Evolutionary conservation across 2,888 invertebrate species (phyloP).

Genomic region (Aphodius sticticus): DNA sequence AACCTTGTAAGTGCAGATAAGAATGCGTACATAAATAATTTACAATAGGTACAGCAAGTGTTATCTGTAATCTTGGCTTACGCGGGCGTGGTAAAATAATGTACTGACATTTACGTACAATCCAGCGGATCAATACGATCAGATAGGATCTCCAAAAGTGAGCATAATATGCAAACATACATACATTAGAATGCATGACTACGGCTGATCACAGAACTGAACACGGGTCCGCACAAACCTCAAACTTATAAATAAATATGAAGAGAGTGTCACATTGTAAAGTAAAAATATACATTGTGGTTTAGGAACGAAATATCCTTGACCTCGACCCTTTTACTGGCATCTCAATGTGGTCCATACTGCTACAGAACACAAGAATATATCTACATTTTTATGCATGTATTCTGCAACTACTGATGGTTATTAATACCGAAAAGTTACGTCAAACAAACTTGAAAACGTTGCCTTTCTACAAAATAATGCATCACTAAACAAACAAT

Average conservation of each 20-base stretch:
- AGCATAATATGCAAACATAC: not conserved
- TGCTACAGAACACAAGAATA: no score
- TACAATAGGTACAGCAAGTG: not conserved
- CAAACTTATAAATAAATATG: not conserved
- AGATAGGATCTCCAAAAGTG: not conserved
- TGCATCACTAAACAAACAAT: no score
- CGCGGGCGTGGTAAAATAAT: not conserved
- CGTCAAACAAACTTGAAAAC: no score
- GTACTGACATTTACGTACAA: not conserved
- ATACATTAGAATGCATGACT: no score
- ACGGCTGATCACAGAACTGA: not conserved
- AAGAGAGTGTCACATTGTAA: not conserved
- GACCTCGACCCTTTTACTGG: not conserved
- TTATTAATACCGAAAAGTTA: no score
- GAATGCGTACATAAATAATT: not conserved
- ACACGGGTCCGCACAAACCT: not conserved
- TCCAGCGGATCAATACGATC: not conserved
- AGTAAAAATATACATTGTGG: not conserved
- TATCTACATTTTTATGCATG: no score
- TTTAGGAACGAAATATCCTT: not conserved
- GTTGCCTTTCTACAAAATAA: no score
- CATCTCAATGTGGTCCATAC: not conserved
- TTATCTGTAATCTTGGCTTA: not conserved
- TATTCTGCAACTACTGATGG: no score
- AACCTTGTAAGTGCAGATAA: not conserved